A percentile compares a stretch with the other conserved stretches of the same genome.
Conservation (phyloP, 2,888 invertebrate species). For the Spodoptera littoralis region DNA sequence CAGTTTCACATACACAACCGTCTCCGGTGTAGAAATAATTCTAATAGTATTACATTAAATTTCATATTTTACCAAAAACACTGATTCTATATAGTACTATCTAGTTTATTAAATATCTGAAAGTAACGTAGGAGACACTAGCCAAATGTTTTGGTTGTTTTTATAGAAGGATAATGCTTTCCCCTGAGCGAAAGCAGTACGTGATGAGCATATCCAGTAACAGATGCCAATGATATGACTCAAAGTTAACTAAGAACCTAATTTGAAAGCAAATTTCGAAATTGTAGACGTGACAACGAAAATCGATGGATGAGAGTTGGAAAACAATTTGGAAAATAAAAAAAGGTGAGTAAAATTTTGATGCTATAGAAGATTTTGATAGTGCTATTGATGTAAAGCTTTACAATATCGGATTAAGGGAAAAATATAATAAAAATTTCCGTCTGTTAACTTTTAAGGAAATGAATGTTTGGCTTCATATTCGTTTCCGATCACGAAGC, state of each 20-base stretch:
- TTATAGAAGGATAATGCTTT: constrained; percentile 59
- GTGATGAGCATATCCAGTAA: constrained; percentile 75
- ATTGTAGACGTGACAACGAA: constrained; percentile 71
- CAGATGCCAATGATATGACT: constrained; percentile 49
- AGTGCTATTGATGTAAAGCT: background rate
- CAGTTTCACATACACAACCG: no score
- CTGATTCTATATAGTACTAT: no score
- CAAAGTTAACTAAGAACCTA: constrained; percentile 57
- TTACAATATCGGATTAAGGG: no score
- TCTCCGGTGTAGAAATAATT: no score
- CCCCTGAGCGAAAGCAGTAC: constrained; percentile 77
- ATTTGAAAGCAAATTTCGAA: constrained; percentile 70
- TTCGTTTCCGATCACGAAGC: no score
- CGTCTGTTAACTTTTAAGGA: no score
- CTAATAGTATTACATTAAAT: no score
- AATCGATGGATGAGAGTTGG: constrained; percentile 55
- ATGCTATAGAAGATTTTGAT: constrained; percentile 19
- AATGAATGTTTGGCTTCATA: no score
- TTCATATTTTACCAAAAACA: no score
- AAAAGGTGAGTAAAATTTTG: constrained; percentile 42
- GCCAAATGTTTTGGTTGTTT: constrained; percentile 46
- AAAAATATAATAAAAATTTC: no score
- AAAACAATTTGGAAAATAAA: constrained; percentile 47
- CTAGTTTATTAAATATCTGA: no score
- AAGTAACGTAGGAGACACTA: constrained; percentile 12